Conservation (phyloP, 30 jellyfish, hydroid and myxozoan genomes). For the Nemopilema nomurai region DNA sequence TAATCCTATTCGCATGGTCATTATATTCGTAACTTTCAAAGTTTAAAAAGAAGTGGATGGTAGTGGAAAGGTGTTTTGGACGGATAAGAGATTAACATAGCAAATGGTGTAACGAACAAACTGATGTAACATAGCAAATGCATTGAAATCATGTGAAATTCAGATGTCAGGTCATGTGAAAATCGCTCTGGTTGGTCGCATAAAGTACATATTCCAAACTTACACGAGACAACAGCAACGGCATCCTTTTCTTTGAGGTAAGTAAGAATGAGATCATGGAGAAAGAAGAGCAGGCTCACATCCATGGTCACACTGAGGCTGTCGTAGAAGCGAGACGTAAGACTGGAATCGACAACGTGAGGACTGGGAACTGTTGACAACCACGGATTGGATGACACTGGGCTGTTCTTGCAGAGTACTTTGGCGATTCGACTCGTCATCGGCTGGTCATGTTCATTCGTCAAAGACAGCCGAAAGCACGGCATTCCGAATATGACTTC, state of each 20-base stretch:
- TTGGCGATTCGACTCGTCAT: conserved; percentile 75
- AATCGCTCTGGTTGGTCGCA: no score
- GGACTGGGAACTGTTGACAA: conserved; percentile 88
- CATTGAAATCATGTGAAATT: no score
- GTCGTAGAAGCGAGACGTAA: conserved; percentile 79
- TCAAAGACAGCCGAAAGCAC: conserved; percentile 61
- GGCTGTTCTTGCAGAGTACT: conserved; percentile 24
- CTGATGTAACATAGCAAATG: no score
- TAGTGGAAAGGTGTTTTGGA: no score
- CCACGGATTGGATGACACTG: conserved; percentile 65
- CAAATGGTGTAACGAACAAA: no score
- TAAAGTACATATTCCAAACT: neutral
- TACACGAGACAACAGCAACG: conserved; percentile 56
- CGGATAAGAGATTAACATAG: no score
- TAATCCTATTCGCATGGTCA: no score
- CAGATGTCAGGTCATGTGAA: no score
- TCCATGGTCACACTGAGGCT: conserved; percentile 93
- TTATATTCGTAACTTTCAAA: no score
- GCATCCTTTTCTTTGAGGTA: conserved; percentile 97
- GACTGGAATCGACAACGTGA: conserved; percentile 85
- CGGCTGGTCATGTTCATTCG: conserved; percentile 97
- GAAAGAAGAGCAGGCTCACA: conserved; percentile 84
- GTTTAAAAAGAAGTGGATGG: no score
- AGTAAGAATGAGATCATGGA: conserved; percentile 88
- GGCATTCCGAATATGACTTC: conserved; percentile 95